Base-by-base conservation (phyloP, 2,888 invertebrate genomes). In the Pollenia griseotomentosa region DNA sequence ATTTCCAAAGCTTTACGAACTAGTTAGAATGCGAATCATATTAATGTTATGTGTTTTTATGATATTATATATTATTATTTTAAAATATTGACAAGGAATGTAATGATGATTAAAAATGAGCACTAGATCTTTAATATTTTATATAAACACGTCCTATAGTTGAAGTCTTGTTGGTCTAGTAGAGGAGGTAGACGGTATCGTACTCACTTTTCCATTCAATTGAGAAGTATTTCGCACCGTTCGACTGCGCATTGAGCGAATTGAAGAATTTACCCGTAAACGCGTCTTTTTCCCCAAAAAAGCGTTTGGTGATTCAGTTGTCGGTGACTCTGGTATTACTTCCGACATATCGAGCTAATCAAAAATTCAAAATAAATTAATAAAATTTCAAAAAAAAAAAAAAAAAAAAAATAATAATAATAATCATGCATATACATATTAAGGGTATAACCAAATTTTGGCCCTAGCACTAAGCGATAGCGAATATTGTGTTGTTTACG, bases 241-340 rank as follows among this genome's bases (percentile, higher is more conserved):
- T 46, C 75, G 44, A 59, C 55, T 74, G 12, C 78, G 83, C 70
- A 75, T 42, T 10, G 80, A 73, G n/a, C 82, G 85, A 42, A 74
- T 55, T n/a, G 74, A 59, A 14, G 73, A 57, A 11, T 48, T 73
- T 14, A 14, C 71, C 68, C 65, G 42, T 55, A 75, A 80, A 53
- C 81, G 88, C 19, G 46, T 73, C n/a, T 44, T 85, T 78, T 57
- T 66, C 70, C 65, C 71, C 23, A 70, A 59, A 70, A 48, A n/a
- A 57, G 19, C 42, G 44, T 42, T 66, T 6, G 85, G 85, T 51
- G 77, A 48, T 2, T 87, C 78, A 0, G 82, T 57, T 10, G 90
- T 89, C 12, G 92, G 93, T 5, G 92, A 92, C n/a, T 90, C 89
- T 2, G 90, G 90, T 82, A 92, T 91, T 9, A 91, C 89, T 9